Percentiles rank a stretch among this genome's conserved stretches.
phyloP scores from a whole-genome alignment of 1,140 invertebrate species.

The Trichomalopsis sarcophagae region DNA sequence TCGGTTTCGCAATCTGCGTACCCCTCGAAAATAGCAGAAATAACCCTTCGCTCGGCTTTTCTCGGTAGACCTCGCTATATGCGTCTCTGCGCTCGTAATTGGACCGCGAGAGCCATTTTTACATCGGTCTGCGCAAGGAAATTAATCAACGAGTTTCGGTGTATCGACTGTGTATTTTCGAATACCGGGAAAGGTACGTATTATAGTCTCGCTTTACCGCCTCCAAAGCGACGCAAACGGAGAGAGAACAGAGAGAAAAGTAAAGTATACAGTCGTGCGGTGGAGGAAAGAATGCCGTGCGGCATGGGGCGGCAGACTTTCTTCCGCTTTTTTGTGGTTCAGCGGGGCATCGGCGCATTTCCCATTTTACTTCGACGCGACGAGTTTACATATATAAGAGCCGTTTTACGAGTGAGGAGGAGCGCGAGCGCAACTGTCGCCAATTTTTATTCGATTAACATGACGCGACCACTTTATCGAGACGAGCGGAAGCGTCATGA shows the following conservation, averaged over 20 bases:
- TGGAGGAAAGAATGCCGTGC: background rate
- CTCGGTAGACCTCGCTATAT: background rate
- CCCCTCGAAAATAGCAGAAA: constrained; percentile 33
- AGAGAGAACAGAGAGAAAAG: no score
- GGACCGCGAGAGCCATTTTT: background rate
- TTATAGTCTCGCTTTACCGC: background rate
- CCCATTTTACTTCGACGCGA: no score
- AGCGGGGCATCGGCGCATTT: background rate
- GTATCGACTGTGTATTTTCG: no score
- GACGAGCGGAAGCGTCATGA: no score
- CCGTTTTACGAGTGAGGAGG: background rate
- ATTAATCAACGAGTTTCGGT: background rate
- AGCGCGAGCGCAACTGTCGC: background rate
- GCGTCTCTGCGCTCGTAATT: background rate
- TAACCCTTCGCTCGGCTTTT: background rate
- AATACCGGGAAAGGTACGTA: background rate
- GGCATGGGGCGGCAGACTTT: background rate
- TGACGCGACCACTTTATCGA: background rate
- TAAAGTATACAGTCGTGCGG: no score
- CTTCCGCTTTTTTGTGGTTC: background rate
- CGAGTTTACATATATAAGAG: background rate
- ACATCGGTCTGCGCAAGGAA: background rate
- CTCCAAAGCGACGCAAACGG: background rate
- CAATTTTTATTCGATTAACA: no score
- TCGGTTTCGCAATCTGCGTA: constrained; percentile 54